Base-by-base conservation (phyloP, 2,888 invertebrate genomes). In the Zhuqinia jingwanae region DNA sequence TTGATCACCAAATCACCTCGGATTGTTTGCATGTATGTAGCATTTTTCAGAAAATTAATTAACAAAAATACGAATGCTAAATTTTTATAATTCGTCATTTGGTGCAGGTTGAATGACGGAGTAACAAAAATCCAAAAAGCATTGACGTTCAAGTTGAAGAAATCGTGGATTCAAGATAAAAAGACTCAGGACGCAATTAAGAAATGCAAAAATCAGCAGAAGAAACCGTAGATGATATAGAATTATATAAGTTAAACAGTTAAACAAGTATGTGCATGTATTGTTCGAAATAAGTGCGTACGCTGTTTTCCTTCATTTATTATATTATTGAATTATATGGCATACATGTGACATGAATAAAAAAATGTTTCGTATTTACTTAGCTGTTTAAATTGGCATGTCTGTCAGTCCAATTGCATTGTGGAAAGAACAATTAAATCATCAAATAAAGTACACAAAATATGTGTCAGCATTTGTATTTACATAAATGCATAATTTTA, bases 91-190 rank as follows among this genome's bases (percentile, higher is more conserved):
- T n/a, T 10, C 8, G 36, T 8, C 36, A 36, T 36, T 36, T 42
- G n/a, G 30, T 65, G 11, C 58, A 81, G 81, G 13, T 47, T 81
- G 20, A 17, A 42, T 15, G 70, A 81, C 8, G 45, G 20, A 1
- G 17, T 56, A 8, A 30, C 22, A 0, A 50, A 63, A 20, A n/a
- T 84, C 13, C 58, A 84, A 13, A 30, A 45, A 10, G 77, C 6
- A 17, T 27, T 84, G n/a, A 27, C 63, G 5, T 65, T 84, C 68
- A 84, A 76, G 25, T n/a, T 45, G 2, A 84, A 77, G 27, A 76
- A 84, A 27, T 45, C 84, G 3, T 84, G 84, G 84, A 60, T 84
- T 2, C 13, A 27, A 17, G 73, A 70, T 1, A 60, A 65, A 47
- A 53, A 50, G 8, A 45, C 65, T n/a, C 76, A 76, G 53, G 45